Evolutionary conservation across 1,140 invertebrate genomes (phyloP).

Genomic region (Aphelenchoides avenae): DNA sequence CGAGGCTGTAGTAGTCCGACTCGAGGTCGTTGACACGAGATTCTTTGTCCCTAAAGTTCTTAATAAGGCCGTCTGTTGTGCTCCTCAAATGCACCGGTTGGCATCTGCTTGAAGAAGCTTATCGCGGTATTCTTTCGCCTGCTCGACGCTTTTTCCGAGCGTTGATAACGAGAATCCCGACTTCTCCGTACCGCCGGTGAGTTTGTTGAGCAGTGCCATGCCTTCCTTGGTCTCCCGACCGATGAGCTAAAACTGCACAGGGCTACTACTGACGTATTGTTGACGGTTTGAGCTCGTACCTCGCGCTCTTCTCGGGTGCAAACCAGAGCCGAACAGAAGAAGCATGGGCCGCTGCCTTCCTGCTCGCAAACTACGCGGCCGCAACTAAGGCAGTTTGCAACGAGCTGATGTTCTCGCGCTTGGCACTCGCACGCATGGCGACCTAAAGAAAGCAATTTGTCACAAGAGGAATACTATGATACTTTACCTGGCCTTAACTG

Average conservation of each 20-base stretch:
- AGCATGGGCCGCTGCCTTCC: conserved; percentile 90
- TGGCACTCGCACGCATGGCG: conserved; percentile 84
- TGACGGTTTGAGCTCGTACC: conserved; percentile 17
- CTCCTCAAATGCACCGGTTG: conserved; percentile 34
- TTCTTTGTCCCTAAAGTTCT: no score
- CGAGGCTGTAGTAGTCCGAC: conserved; percentile 48
- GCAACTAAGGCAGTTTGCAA: conserved; percentile 89
- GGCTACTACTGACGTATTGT: no score
- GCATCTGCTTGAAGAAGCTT: conserved; percentile 26
- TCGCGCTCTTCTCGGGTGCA: conserved; percentile 52
- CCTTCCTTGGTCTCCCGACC: conserved; percentile 1
- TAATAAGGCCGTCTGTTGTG: conserved; percentile 38
- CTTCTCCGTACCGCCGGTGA: not conserved
- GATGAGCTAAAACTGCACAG: not conserved
- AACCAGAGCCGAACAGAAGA: conserved; percentile 80
- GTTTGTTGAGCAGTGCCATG: not conserved
- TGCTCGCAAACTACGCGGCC: conserved; percentile 79
- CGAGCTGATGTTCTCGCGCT: conserved; percentile 78
- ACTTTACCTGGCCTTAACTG: no score
- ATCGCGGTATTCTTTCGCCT: conserved; percentile 24
- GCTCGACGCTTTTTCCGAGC: conserved; percentile 14
- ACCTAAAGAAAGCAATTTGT: no score
- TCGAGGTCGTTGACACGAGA: conserved; percentile 49
- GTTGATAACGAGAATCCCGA: conserved; percentile 11
- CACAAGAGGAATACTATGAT: no score